These are phyloP conservation scores for Orussus abietinus DNA, from an alignment of 1,140 invertebrate genomes.

Conservation along the genomic window DNA sequence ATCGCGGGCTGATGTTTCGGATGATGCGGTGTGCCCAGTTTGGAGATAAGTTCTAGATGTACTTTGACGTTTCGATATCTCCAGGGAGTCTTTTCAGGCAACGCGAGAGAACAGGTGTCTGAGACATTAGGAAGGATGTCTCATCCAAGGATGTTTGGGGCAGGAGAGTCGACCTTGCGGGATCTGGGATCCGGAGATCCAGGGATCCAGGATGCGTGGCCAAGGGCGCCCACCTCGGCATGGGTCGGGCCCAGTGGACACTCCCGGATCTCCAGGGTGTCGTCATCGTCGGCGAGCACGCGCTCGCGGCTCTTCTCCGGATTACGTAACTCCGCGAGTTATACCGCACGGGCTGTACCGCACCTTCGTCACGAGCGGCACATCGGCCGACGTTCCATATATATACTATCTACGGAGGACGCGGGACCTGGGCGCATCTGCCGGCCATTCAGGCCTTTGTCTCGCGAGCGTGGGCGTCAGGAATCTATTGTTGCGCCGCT, in stretches of 20 bases:
- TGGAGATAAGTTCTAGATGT: too few species aligned
- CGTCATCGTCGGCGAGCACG: neutral
- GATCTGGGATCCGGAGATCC: too few species aligned
- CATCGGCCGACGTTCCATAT: constrained; percentile 4
- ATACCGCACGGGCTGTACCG: neutral
- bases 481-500: constrained; percentile 7
- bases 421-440: constrained; percentile 9
- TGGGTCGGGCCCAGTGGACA: neutral
- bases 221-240: neutral
- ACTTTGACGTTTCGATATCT: too few species aligned
- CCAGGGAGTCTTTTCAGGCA: too few species aligned
- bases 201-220: neutral
- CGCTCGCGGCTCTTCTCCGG: constrained; percentile 10
- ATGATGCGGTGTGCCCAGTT: too few species aligned
- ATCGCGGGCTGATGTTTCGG: too few species aligned
- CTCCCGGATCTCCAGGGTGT: constrained; percentile 1
- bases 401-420: too few species aligned
- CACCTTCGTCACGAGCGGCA: constrained; percentile 5
- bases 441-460: constrained; percentile 12
- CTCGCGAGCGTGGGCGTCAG: constrained; percentile 6
- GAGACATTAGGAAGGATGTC: too few species aligned
- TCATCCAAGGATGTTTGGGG: too few species aligned
- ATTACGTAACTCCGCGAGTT: constrained; percentile 12
- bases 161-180: too few species aligned
- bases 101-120: too few species aligned